Percentiles rank a stretch among this genome's conserved stretches.
Evolutionary conservation across 2,888 invertebrate species (phyloP).

Genomic region (Halocaridina rubra): DNA sequence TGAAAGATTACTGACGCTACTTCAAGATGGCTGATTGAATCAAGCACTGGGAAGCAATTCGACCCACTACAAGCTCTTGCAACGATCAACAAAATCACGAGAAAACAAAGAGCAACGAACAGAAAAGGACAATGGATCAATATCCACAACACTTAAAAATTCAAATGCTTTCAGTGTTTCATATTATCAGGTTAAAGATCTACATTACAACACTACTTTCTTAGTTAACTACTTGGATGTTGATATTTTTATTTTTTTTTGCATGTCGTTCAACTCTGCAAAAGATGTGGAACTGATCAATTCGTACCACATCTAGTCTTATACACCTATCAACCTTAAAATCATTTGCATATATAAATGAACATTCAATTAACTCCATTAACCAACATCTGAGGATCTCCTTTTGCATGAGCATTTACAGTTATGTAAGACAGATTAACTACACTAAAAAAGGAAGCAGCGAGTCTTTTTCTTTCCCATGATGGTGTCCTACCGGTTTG

Average conservation of each 20-base stretch:
- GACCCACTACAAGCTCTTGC: background rate
- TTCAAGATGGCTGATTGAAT: background rate
- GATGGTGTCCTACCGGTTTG: constrained; percentile 7
- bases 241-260: background rate
- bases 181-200: constrained; percentile 6
- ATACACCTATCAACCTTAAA: constrained; percentile 16
- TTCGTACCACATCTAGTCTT: no score
- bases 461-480: background rate
- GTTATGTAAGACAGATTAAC: no score
- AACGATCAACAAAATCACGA: constrained; percentile 17
- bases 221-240: background rate
- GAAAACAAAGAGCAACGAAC: background rate
- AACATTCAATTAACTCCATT: background rate
- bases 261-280: constrained; percentile 13
- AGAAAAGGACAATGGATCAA: constrained; percentile 26
- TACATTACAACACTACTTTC: no score
- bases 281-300: constrained; percentile 51
- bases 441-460: no score
- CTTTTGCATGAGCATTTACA: no score
- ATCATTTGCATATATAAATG: constrained; percentile 34
- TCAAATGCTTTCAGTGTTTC: constrained; percentile 35
- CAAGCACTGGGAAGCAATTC: background rate
- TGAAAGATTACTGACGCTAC: no score
- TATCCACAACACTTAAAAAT: constrained; percentile 41
- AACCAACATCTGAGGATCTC: no score